phyloP scores from a whole-genome alignment of 2,113 vertebrate genomes.

The Pionites leucogaster region DNA sequence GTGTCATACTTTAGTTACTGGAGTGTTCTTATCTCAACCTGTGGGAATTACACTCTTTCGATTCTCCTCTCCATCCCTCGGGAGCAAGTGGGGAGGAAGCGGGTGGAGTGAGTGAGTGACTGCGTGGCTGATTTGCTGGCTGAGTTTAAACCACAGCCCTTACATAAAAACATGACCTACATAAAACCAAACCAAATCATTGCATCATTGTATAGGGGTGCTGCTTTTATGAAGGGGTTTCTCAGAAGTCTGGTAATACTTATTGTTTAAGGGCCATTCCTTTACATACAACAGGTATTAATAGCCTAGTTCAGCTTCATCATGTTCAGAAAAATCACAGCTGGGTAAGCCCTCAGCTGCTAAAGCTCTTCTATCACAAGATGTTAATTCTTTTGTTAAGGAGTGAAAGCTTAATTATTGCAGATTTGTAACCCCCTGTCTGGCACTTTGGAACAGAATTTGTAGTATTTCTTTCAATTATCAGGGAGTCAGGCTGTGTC shows the following conservation, averaged over 20 bases:
- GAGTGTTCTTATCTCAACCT: no score
- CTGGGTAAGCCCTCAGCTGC: neutral
- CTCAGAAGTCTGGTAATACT: neutral
- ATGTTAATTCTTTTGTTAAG: slow-evolving; percentile 34
- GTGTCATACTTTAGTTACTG: no score
- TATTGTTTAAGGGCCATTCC: neutral
- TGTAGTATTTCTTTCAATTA: neutral
- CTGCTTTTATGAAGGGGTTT: neutral
- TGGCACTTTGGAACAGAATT: neutral
- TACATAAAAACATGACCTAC: neutral
- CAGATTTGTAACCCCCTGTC: neutral
- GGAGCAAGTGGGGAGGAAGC: no score
- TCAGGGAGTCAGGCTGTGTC: neutral
- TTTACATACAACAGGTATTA: neutral
- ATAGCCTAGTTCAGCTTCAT: neutral
- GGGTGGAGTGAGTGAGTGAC: no score
- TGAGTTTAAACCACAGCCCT: no score
- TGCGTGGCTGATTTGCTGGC: no score
- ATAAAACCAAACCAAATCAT: neutral
- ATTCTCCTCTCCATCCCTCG: no score
- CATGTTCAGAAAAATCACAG: neutral
- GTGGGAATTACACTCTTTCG: no score
- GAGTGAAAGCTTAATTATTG: slow-evolving; percentile 36
- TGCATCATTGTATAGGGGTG: neutral
- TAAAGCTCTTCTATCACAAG: neutral